Evolutionary conservation across 2,113 vertebrate genomes (phyloP), one percentile per base, ranked within the genome.

Genomic region (Phaethon lepturus): DNA sequence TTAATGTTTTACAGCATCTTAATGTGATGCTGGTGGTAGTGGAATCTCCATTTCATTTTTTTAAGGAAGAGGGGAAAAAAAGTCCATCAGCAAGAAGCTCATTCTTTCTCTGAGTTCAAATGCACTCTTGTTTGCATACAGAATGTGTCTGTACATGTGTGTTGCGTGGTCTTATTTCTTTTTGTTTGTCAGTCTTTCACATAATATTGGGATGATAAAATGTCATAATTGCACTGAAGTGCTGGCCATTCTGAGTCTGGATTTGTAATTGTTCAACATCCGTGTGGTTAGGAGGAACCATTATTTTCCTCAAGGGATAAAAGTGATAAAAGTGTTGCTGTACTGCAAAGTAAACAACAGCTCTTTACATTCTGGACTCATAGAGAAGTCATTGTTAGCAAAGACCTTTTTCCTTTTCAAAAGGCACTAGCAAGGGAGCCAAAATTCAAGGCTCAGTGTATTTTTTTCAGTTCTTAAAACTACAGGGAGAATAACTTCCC

Each of bases 1-100:
- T 98, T 97, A 98, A 97, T 98, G 97, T 98, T 98, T 98, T 96
- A 98, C 42, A 95, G 91, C 31, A 92, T 95, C 91, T 96, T 88
- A 94, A 87, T 16, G 38, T 50, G 76, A 71, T 97, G 94, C 50
- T 97, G 52, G 35, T 93, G 88, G 49, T 68, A 96, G n/a, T 90
- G 72, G 95, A 75, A 96, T 91, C 66, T 91, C 66, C 77, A 88
- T 96, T 97, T 96, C 79, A 59, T 83, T 91, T 97, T 95, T 62
- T 96, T 74, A 72, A 91, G 80, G 77, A 89, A 60, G 49, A 67
- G 42, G 19, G 45, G 78, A 83, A 19, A 85, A 88, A 92, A 44
- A 9, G 47, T 26, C 81, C 12, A 17, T 72, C 44, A 90, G 50
- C 25, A 88, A 95, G 53, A 93, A 89, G 71, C 67, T 89, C 0